phyloP scores from a whole-genome alignment of 2,888 invertebrate species.

The Petrolisthes manimaculis region DNA sequence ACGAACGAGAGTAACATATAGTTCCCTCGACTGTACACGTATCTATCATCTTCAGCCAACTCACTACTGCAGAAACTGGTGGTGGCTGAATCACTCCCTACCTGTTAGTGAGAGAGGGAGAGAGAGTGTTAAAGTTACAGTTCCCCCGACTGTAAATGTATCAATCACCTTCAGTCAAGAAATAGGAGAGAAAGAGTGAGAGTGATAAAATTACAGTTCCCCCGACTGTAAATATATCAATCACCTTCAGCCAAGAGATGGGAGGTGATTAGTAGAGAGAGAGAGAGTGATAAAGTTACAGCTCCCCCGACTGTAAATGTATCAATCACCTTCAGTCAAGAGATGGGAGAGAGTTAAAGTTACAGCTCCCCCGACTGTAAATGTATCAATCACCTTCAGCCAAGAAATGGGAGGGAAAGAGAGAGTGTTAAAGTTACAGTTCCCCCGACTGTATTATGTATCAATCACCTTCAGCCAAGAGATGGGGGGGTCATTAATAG shows the following conservation, averaged over 20 bases:
- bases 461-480: neutral
- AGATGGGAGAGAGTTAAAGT: too few relatives aligned
- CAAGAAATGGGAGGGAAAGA: neutral
- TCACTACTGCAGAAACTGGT: slow-evolving; percentile 30
- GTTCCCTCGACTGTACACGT: slow-evolving; percentile 9
- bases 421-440: neutral
- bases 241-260: neutral
- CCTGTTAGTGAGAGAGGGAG: slow-evolving; percentile 6
- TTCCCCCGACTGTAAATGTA: slow-evolving; percentile 9
- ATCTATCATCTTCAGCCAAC: neutral
- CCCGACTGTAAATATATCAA: slow-evolving; percentile 9
- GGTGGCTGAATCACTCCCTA: neutral
- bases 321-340: neutral
- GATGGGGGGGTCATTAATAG: slow-evolving; percentile 9
- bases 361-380: slow-evolving; percentile 12
- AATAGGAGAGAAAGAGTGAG: too few relatives aligned
- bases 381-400: neutral
- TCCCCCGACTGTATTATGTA: slow-evolving; percentile 14
- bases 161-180: neutral
- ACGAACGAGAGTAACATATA: slow-evolving; percentile 1
- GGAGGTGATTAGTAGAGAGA: slow-evolving; percentile 14
- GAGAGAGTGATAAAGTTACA: neutral
- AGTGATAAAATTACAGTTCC: neutral
- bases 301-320: slow-evolving; percentile 6
- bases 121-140: neutral